Percentiles rank a stretch among this genome's conserved stretches.
phyloP scores from a whole-genome alignment of 2,113 vertebrate genomes.

The Sorex fumeus region DNA sequence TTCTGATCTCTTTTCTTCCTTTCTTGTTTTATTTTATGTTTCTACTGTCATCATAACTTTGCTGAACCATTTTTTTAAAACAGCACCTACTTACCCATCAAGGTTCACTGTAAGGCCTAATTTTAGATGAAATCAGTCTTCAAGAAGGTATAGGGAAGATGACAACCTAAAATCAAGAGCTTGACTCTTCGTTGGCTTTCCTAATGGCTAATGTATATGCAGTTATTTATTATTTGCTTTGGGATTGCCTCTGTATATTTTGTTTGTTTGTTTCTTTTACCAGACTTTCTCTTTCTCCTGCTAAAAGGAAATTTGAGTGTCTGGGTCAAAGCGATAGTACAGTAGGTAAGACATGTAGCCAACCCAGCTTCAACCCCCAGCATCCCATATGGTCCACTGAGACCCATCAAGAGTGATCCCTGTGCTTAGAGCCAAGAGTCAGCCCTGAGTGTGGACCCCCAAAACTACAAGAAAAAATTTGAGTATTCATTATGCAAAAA shows the following conservation, averaged over 20 bases:
- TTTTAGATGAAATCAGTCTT: not conserved
- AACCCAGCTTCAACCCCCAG: no score
- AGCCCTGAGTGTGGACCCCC: no score
- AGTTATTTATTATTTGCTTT: not conserved
- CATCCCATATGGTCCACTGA: no score
- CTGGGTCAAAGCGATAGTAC: no score
- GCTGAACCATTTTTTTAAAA: no score
- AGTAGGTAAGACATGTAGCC: no score
- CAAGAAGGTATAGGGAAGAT: not conserved
- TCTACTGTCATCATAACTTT: no score
- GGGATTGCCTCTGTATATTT: no score
- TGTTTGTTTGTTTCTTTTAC: no score
- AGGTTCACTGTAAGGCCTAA: not conserved
- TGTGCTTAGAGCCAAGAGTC: no score
- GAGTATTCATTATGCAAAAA: not conserved
- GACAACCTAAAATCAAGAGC: not conserved
- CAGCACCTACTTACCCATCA: not conserved
- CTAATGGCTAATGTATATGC: rapidly evolving
- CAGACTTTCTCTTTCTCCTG: constrained; percentile 32
- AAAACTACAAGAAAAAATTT: not conserved
- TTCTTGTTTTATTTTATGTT: no score
- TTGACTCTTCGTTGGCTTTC: not conserved
- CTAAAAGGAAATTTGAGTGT: not conserved
- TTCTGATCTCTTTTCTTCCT: not conserved
- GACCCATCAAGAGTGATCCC: no score